Conservation (phyloP, 2,888 invertebrate species). For the Onthophagus sagittarius region DNA sequence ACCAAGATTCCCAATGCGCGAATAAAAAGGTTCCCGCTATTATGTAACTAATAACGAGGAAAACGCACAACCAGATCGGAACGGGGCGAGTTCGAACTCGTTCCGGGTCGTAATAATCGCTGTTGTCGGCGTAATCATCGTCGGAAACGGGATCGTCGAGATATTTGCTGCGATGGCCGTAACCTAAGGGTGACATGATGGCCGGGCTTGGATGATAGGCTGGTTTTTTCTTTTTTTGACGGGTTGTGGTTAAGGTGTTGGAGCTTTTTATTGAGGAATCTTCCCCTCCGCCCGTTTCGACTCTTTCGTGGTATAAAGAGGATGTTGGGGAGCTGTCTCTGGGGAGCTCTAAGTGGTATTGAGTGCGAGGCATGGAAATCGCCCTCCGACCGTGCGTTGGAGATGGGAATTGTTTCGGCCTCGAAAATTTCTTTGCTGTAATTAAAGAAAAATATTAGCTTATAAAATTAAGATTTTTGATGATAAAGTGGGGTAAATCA, state of each 20-base stretch:
- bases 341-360: slow-evolving; percentile 39
- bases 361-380: slow-evolving; percentile 36
- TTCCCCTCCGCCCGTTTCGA: slow-evolving; percentile 26
- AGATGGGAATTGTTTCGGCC: slow-evolving; percentile 9
- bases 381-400: slow-evolving; percentile 30
- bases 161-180: slow-evolving; percentile 59
- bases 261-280: slow-evolving; percentile 15
- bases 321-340: slow-evolving; percentile 36
- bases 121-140: slow-evolving; percentile 52
- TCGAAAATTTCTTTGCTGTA: slow-evolving; percentile 17
- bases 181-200: slow-evolving; percentile 67
- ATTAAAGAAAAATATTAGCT: neutral
- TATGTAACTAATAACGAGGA: slow-evolving; percentile 85
- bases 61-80: slow-evolving; percentile 86
- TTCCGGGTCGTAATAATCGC: slow-evolving; percentile 43
- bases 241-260: too few relatives aligned
- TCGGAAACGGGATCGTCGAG: slow-evolving; percentile 60
- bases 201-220: slow-evolving; percentile 53
- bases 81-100: slow-evolving; percentile 63
- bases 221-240: slow-evolving; percentile 23
- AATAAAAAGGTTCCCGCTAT: slow-evolving; percentile 85
- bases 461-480: too few relatives aligned
- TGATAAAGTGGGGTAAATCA: too few relatives aligned
- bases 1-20: slow-evolving; percentile 82
- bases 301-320: neutral